phyloP scores from a whole-genome alignment of 1,140 invertebrate species.

The Popillia japonica region DNA sequence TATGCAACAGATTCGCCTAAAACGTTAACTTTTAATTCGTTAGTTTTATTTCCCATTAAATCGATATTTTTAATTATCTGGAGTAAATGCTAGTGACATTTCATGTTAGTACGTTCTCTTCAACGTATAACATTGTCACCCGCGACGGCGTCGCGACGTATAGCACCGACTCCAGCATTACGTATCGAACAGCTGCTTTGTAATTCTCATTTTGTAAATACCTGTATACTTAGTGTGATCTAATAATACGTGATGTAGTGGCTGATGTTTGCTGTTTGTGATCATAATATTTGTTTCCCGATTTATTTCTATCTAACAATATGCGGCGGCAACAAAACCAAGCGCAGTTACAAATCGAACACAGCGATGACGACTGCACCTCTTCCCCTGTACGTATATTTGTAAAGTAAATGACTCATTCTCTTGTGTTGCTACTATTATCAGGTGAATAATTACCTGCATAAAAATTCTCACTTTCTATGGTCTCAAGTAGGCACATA shows the following conservation, averaged over 20 bases:
- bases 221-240: not conserved
- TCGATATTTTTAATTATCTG: no score
- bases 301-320: constrained; percentile 26
- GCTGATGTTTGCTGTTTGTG: constrained; percentile 6
- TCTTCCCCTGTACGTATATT: constrained; percentile 49
- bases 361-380: constrained; percentile 51
- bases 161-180: no score
- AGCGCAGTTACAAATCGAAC: constrained; percentile 50
- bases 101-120: not conserved
- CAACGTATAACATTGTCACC: not conserved
- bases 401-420: not conserved
- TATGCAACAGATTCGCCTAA: no score
- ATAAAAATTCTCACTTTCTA: no score
- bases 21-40: no score
- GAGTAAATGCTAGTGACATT: not conserved
- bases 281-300: constrained; percentile 1
- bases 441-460: not conserved
- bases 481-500: no score
- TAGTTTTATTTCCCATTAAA: no score
- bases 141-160: constrained; percentile 44
- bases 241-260: constrained; percentile 14
- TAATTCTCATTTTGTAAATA: constrained; percentile 26
- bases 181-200: constrained; percentile 51
- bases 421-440: not conserved
- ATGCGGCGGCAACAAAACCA: constrained; percentile 51